Conservation (phyloP, 2,797 vertebrate genomes). For the Girardinus metallicus region DNA sequence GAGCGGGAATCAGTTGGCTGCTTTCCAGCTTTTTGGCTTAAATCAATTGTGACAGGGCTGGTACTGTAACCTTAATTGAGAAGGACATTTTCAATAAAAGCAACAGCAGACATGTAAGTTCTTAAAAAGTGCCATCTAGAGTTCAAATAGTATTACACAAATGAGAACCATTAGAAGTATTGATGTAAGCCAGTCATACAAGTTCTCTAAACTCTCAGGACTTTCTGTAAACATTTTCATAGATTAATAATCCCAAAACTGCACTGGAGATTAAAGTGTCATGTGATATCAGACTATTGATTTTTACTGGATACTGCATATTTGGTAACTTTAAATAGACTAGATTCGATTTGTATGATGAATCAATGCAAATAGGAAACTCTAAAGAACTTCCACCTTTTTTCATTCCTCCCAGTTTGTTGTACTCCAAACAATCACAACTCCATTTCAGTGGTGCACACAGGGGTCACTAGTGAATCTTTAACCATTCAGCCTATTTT, state of each 20-base stretch:
- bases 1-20: neutral
- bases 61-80: neutral
- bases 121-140: neutral
- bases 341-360: neutral
- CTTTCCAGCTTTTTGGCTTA: neutral
- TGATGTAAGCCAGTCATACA: neutral
- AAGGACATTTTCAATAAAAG: neutral
- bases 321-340: neutral
- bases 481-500: conserved; percentile 33
- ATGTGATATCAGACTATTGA: neutral
- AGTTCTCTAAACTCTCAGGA: neutral
- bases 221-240: neutral
- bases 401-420: neutral
- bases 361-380: neutral
- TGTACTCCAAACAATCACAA: conserved; percentile 4
- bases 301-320: neutral
- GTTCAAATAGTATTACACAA: neutral
- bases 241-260: neutral
- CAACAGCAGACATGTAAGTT: neutral
- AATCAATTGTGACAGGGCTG: neutral
- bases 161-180: neutral
- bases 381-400: neutral
- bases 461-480: conserved; percentile 25
- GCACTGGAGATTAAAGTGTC: neutral
- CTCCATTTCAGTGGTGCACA: conserved; percentile 6